Evolutionary conservation across 1,140 invertebrate genomes (phyloP), one percentile per base, ranked within the genome.

Genomic region (Pogonognathellus flavescens): DNA sequence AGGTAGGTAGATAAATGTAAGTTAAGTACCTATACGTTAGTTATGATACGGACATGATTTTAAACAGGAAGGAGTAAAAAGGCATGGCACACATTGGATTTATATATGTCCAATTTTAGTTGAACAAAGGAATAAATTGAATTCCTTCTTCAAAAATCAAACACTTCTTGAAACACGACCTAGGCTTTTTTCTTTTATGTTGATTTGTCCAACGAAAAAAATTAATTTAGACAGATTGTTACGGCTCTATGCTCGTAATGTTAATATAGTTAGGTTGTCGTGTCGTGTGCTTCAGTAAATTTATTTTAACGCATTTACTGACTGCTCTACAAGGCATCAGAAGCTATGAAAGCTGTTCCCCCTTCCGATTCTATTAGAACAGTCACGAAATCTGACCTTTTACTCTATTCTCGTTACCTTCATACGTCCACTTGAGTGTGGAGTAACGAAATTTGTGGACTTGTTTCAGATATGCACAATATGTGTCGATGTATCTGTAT

Each of bases 331-430:
- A 41, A 76, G 25, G 70, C 41, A 76, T 76, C 31, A 76, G 41
- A 18, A 16, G 25, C 49, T 66, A 66, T 25, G 20, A 13, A 22
- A 22, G 62, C 22, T 25, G 13, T 76, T 49, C n/a, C 31, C 70
- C 14, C 41, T 76, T 76, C 70, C 70, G 70, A 76, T 76, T 76
- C 70, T 50, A 76, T 76, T 50, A 50, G 25, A 76, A 31, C 25
- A 76, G 70, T 76, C 70, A 76, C 70, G 70, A 76, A 76, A 76
- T 76, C 70, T 76, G 70, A 76, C 70, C 70, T 76, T 76, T 76
- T 76, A 41, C 31, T 76, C 31, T 50, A 7, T 50, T 25, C 16
- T 50, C 49, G 70, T 76, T 31, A 76, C 70, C 70, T 76, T 76
- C 70, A 76, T 31, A 76, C 70, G 70, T 76, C 70, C 18, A 18